Percentiles rank a stretch among this genome's conserved stretches.
Evolutionary conservation across 2,113 vertebrate species (phyloP).

Genomic region (Antechinus flavipes): DNA sequence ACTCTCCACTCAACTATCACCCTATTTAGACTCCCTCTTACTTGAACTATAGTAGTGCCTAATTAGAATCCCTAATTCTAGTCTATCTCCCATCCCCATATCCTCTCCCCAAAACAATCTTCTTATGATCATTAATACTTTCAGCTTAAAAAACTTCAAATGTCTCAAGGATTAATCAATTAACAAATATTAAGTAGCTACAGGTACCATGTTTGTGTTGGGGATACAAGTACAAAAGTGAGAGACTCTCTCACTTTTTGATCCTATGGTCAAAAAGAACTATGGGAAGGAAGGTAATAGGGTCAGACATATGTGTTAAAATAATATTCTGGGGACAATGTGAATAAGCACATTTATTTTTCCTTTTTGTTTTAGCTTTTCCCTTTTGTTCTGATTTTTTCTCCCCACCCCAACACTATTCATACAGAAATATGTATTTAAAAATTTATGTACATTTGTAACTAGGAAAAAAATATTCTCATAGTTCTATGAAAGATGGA

Average conservation of each 20-base stretch:
- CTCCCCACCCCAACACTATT: too few species aligned
- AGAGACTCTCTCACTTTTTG: neutral
- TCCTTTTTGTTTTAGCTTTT: too few species aligned
- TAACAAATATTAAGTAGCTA: neutral
- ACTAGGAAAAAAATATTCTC: too few species aligned
- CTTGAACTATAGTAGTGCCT: neutral
- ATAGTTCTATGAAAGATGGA: too few species aligned
- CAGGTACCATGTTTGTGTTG: neutral
- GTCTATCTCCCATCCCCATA: neutral
- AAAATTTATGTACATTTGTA: too few species aligned
- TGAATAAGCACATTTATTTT: too few species aligned
- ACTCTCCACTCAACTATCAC: neutral
- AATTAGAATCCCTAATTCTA: neutral
- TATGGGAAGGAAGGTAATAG: neutral
- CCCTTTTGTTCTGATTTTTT: too few species aligned
- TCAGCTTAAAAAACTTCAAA: neutral
- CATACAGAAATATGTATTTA: too few species aligned
- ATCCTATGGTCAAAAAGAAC: too few species aligned
- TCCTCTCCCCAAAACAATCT: neutral
- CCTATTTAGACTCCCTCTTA: neutral
- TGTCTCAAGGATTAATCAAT: neutral
- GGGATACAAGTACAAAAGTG: neutral
- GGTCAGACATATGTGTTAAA: neutral
- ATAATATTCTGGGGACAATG: too few species aligned
- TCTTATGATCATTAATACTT: neutral